Percentiles rank a stretch among this genome's conserved stretches.
phyloP scores from a whole-genome alignment of 2,888 invertebrate species.

The Phrixothrix hirtus region DNA sequence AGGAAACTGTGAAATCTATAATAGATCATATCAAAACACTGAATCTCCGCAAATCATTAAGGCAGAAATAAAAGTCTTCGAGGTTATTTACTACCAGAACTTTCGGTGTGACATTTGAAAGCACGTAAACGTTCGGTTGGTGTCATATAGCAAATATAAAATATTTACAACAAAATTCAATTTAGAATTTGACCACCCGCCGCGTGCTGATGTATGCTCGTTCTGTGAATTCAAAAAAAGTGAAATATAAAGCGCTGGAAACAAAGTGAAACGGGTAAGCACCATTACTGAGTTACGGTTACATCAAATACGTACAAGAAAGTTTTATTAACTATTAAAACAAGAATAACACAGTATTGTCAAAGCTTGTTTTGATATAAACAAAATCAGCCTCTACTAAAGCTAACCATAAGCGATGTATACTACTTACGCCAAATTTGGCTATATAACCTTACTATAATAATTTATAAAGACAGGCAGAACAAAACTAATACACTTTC shows the following conservation, averaged over 20 bases:
- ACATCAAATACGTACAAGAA: too few species aligned
- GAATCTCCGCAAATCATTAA: background rate
- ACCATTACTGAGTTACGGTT: background rate
- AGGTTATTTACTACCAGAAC: background rate
- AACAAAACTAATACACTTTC: too few species aligned
- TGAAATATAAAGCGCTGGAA: background rate
- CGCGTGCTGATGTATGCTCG: background rate
- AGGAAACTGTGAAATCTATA: background rate
- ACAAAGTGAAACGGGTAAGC: background rate
- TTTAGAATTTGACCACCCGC: background rate
- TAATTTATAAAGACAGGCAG: too few species aligned
- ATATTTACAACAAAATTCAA: background rate
- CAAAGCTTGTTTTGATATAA: too few species aligned
- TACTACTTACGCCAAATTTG: too few species aligned
- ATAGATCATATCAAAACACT: background rate
- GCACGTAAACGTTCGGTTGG: background rate
- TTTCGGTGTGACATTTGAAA: background rate
- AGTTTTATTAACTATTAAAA: too few species aligned
- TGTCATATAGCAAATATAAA: too few species aligned
- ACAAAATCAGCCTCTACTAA: too few species aligned
- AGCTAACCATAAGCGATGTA: too few species aligned
- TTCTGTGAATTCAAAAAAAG: background rate
- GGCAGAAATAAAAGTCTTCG: background rate
- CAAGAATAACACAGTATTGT: too few species aligned
- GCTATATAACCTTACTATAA: too few species aligned